Evolutionary conservation across 2,888 invertebrate species (phyloP).

Genomic region (Cheilosia vernalis): DNA sequence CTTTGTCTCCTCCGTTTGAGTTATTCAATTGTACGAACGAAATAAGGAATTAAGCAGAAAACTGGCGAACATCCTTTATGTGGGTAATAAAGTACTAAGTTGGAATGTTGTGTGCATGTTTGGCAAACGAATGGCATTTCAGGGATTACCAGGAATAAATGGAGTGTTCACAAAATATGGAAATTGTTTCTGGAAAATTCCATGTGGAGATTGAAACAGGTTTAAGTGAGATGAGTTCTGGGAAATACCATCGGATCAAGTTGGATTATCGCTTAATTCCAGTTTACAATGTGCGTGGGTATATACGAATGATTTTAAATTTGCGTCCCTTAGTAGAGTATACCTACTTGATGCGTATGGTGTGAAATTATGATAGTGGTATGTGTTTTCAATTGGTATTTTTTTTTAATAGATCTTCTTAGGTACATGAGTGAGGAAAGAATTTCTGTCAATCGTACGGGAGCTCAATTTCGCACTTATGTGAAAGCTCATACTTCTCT

Average conservation of each 20-base stretch:
- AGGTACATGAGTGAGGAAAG: too few species aligned
- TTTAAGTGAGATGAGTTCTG: slow-evolving; percentile 5
- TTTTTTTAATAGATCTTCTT: too few species aligned
- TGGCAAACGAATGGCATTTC: slow-evolving; percentile 25
- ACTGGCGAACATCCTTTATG: not conserved
- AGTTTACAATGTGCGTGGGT: too few species aligned
- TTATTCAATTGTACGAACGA: slow-evolving; percentile 45
- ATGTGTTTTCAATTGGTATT: too few species aligned
- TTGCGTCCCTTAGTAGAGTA: too few species aligned
- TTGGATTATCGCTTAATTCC: not conserved
- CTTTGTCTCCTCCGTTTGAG: not conserved
- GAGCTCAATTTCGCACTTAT: too few species aligned
- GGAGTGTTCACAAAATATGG: slow-evolving; percentile 53
- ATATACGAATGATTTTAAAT: too few species aligned
- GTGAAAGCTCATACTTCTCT: too few species aligned
- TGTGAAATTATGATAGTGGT: too few species aligned
- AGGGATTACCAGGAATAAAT: slow-evolving; percentile 61
- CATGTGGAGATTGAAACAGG: slow-evolving; percentile 39
- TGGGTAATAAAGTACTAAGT: slow-evolving; percentile 30
- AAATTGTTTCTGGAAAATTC: slow-evolving; percentile 54
- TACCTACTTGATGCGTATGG: too few species aligned
- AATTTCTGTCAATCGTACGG: too few species aligned
- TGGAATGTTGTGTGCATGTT: slow-evolving; percentile 36
- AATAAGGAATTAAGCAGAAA: slow-evolving; percentile 24
- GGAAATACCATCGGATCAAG: not conserved